Base-by-base conservation (phyloP, 92 coral and sea anemone species). In the Zoanthus sansibaricus region DNA sequence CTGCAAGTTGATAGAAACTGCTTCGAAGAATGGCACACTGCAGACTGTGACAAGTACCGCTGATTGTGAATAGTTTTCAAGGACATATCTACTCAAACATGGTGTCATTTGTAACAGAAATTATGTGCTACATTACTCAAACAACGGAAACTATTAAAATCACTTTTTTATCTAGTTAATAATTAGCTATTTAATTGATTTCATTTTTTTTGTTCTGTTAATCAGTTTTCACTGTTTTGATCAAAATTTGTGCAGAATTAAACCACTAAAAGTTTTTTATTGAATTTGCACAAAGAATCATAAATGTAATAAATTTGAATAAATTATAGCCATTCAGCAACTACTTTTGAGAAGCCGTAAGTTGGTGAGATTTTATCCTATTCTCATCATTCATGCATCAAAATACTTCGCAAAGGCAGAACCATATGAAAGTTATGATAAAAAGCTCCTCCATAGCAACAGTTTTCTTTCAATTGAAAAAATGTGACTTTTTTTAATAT, bases 11-110 rank as follows among this genome's bases (percentile, higher is more conserved):
- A 77, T 61, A 77, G 82, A 77, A 77, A 55, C 48, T 77, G 82
- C 82, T 77, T 77, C 32, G 61, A 56, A 51, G 70, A 77, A 12
- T 77, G 70, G 48, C 70, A 77, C 18, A 25, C 82, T 52, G 70
- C 82, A 6, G 64, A 14, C 64, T 77, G 82, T 77, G 82, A 77
- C 48, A 61, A 56, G 82, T 77, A 77, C 64, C 32, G 70, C 33
- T 76, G 37, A n/a, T 21, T 44, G 58, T 49, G 52, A 21, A 17
- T 75, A 17, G 46, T 71, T 31, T 69, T 71, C 48, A 37, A 31
- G 48, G 75, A 71, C 75, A 71, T 37, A 71, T 31, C n/a, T 31
- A 71, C 75, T 11, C 71, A 13, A 71, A 71, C 75, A 71, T 31
- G 51, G 20, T 11, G 75, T 71, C 48, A 37, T 37, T 71, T 66